Evolutionary conservation across 2,888 invertebrate species (phyloP), one percentile per base, ranked within the genome.

Genomic region (Psylliodes chrysocephalus): DNA sequence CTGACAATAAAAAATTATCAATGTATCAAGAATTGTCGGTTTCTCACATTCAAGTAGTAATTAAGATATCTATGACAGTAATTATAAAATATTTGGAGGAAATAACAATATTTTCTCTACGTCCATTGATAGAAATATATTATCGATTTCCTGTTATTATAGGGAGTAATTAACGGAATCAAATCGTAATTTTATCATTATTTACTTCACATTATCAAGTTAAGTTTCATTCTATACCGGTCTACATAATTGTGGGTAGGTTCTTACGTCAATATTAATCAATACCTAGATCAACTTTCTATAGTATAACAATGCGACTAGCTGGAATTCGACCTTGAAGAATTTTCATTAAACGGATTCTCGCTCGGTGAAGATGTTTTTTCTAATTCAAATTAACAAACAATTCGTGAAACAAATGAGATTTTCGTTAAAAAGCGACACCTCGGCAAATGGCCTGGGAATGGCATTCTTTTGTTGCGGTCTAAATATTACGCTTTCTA

Each of bases 401-500:
- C 47, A 47, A 46, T 49, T 49, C 12, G 6, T 15, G 49, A 17
- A 49, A 14, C 28, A 28, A 28, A 49, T 6, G 49, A 49, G 12
- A 49, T 49, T 49, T 49, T 49, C n/a, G 47, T 47, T 47, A 25
- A 47, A 25, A 19, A n/a, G 40, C 49, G 30, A 25, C 28, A 49
- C 49, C 49, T 17, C 12, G 49, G 14, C 49, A 22, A 49, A 14
- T 15, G 17, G 12, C 12, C n/a, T 40, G 3, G 15, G 8, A 55
- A 60, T 64, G 52, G 53, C 54, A 64, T 68, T n/a, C n/a, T n/a
- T 63, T 49, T 60, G 72, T 70, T 61, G 28, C 72, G 73, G 68
- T 73, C 73, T 73, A 65, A 55, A 72, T 71, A 54, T 17, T 61
- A 44, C 57, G 68, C 73, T 73, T 73, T 73, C 73, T 72, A 73